Base-by-base conservation (phyloP, 1,140 invertebrate species). In the Caenorhabditis briggsae region DNA sequence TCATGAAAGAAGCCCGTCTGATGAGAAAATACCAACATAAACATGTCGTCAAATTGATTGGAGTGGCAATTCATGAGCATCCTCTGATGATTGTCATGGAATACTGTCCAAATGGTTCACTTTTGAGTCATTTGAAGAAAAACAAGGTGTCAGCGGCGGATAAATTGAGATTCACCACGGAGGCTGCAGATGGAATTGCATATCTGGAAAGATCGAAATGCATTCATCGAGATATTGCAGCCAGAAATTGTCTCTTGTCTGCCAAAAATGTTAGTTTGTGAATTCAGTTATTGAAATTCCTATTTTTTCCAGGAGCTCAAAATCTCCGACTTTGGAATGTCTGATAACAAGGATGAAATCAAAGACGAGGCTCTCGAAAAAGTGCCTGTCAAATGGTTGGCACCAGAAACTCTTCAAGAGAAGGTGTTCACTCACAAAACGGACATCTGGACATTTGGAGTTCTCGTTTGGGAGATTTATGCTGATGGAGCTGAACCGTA, bases 291-390 rank as follows among this genome's bases (percentile, higher is more conserved):
- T 14, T n/a, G n/a, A 16, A 18, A 58, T 0, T 20, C 20, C 18
- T 2, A 12, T 20, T 46, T 14, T 16, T 56, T 85, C 59, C 61
- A 87, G 59, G 92, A 92, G 9, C 88, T 93, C 41, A 99, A 99
- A 93, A 98, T 99, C 90, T 96, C 97, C 0, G 97, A 98, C 93
- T 99, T 99, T 93, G 97, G 97, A 11, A 94, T 99, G 43, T 97
- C 97, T 0, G 94, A 97, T 89, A 97, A 98, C 92, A 95, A 98
- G 50, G 95, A 96, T 90, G 95, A 95, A 85, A 95, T 96, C 89
- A 97, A 98, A 90, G 98, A 98, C 92, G 99, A 99, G 93, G 95
- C 96, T 82, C 98, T 98, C 93, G 97, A 95, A 82, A 83, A 89
- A 82, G 86, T 89, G n/a, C 88, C 88, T 14, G 87, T 89, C 16